phyloP scores from a whole-genome alignment of 2,888 invertebrate genomes.

The Enchytraeus crypticus region DNA sequence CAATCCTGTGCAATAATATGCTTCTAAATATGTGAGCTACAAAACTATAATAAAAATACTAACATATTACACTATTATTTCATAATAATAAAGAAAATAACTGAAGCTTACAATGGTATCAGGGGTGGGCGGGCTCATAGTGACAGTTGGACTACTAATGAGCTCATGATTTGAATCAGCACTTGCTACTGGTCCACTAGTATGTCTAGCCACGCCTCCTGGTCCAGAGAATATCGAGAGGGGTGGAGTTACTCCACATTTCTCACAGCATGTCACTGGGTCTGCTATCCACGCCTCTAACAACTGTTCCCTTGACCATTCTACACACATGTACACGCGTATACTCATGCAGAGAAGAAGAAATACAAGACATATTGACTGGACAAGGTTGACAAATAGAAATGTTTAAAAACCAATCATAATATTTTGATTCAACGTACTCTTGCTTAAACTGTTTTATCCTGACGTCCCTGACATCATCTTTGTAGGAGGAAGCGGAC shows the following conservation, averaged over 20 bases:
- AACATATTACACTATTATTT: not conserved
- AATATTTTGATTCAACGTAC: too few relatives aligned
- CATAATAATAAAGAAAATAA: not conserved
- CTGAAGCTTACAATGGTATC: not conserved
- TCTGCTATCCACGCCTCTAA: slow-evolving; percentile 63
- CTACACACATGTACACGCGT: too few relatives aligned
- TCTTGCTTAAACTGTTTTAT: too few relatives aligned
- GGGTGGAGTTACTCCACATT: slow-evolving; percentile 60
- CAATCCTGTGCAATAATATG: not conserved
- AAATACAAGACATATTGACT: too few relatives aligned
- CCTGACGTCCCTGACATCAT: too few relatives aligned
- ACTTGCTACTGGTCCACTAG: not conserved
- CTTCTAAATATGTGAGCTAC: not conserved
- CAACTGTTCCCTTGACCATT: slow-evolving; percentile 61
- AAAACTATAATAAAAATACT: not conserved
- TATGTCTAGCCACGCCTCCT: not conserved
- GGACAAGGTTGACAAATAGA: too few relatives aligned
- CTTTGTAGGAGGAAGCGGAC: too few relatives aligned
- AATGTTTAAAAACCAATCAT: too few relatives aligned
- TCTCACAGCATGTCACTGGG: slow-evolving; percentile 59
- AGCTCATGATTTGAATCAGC: slow-evolving; percentile 9
- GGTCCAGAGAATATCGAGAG: slow-evolving; percentile 31
- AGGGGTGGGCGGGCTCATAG: not conserved
- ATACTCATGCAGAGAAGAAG: too few relatives aligned
- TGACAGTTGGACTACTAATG: slow-evolving; percentile 12